phyloP scores from a whole-genome alignment of 2,888 invertebrate species.

The Tachina grossa region DNA sequence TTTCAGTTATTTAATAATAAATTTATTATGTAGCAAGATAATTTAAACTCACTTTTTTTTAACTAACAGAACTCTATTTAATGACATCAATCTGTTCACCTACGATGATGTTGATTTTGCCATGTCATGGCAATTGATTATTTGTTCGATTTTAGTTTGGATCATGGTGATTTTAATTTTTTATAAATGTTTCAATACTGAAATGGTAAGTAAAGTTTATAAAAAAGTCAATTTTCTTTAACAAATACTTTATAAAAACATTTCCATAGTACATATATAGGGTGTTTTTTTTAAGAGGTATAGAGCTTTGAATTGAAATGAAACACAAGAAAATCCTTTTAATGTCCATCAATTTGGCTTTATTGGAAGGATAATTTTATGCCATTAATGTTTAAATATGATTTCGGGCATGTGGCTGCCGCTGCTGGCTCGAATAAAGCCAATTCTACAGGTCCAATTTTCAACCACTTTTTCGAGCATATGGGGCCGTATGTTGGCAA shows the following conservation, averaged over 20 bases:
- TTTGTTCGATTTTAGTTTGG: constrained; percentile 75
- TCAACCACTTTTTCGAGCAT: no score
- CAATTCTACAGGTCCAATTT: no score
- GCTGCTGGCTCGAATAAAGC: no score
- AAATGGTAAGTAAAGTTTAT: constrained; percentile 70
- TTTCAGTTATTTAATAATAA: not conserved
- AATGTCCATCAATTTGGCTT: no score
- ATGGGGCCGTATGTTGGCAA: no score
- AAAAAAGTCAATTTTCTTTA: not conserved
- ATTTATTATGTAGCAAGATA: not conserved
- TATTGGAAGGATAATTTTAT: no score
- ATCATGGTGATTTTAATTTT: constrained; percentile 73
- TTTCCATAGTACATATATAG: no score
- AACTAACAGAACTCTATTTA: constrained; percentile 65
- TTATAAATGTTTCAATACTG: constrained; percentile 74
- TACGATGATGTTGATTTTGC: constrained; percentile 63
- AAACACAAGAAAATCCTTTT: no score
- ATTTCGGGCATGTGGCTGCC: no score
- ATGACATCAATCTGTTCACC: constrained; percentile 62
- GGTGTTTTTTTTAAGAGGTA: no score
- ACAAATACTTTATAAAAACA: not conserved
- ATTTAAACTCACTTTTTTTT: not conserved
- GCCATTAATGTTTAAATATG: no score
- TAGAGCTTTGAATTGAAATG: no score
- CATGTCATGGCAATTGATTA: constrained; percentile 77